Conservation (phyloP, 2,888 invertebrate genomes). For the Polydesmus complanatus region DNA sequence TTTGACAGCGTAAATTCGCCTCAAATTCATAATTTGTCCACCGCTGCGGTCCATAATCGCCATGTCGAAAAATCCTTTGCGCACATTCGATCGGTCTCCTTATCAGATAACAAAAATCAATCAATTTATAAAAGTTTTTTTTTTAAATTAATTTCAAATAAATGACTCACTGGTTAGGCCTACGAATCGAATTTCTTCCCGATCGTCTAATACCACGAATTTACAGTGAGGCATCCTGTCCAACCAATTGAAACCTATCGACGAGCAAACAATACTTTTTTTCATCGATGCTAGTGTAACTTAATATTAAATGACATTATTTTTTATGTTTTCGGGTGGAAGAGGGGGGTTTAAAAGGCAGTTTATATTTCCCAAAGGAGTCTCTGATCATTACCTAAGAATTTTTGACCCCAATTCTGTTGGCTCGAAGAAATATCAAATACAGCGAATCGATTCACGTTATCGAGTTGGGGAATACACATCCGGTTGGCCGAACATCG, state of each 20-base stretch:
- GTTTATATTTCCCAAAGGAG: too few species aligned
- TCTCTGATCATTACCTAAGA: slow-evolving; percentile 6
- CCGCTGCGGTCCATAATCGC: slow-evolving; percentile 5
- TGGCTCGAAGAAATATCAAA: slow-evolving; percentile 13
- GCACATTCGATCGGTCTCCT: neutral
- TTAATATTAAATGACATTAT: neutral
- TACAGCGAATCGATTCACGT: slow-evolving; percentile 13
- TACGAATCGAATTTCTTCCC: slow-evolving; percentile 10
- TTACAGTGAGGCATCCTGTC: slow-evolving; percentile 11
- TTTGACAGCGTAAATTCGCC: slow-evolving; percentile 11
- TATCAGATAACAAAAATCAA: neutral
- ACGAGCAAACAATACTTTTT: neutral
- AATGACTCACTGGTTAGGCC: neutral
- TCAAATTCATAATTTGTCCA: slow-evolving; percentile 9
- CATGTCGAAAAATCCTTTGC: slow-evolving; percentile 11
- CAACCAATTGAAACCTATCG: slow-evolving; percentile 4
- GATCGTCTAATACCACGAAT: slow-evolving; percentile 11
- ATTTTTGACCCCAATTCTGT: slow-evolving; percentile 6
- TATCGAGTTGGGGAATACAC: neutral
- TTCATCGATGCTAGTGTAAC: too few species aligned
- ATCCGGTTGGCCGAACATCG: neutral
- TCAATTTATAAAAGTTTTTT: neutral
- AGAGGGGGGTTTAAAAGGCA: too few species aligned
- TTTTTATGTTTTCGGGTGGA: too few species aligned
- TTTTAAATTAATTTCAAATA: neutral